phyloP scores from a whole-genome alignment of 2,113 vertebrate genomes.

The Tringa solitaria region DNA sequence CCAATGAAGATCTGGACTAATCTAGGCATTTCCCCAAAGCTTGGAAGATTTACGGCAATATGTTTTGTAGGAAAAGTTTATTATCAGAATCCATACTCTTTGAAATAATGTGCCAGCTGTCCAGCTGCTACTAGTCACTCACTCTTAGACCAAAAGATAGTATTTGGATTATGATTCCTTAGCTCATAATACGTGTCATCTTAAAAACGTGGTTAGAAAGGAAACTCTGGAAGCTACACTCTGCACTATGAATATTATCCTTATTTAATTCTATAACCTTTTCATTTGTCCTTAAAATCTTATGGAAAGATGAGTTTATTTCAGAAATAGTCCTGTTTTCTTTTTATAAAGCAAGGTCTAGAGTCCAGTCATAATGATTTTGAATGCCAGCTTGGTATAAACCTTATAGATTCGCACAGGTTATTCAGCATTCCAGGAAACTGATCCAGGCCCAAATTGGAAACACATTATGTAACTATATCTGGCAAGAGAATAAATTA shows the following conservation, averaged over 20 bases:
- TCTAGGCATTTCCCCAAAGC: background rate
- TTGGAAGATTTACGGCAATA: background rate
- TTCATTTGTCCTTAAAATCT: background rate
- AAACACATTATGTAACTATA: slow-evolving; percentile 40
- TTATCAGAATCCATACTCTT: background rate
- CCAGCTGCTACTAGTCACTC: background rate
- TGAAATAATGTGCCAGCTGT: background rate
- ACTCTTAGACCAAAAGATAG: background rate
- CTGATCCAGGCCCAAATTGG: background rate
- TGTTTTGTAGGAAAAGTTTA: background rate
- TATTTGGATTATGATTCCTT: background rate
- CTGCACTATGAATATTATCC: background rate
- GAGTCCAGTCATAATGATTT: background rate
- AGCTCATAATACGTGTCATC: background rate
- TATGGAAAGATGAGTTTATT: background rate
- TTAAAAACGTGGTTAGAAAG: background rate
- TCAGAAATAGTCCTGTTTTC: background rate
- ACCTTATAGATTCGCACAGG: background rate
- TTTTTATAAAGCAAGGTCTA: background rate
- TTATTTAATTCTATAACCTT: background rate
- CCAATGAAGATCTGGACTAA: background rate
- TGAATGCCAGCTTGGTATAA: background rate
- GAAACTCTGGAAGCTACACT: background rate
- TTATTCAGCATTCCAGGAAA: slow-evolving; percentile 34
- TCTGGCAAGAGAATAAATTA: slow-evolving; percentile 35